Evolutionary conservation across 2,888 invertebrate genomes (phyloP), one percentile per base, ranked within the genome.

Genomic region (Prosopocoilus inquinatus): DNA sequence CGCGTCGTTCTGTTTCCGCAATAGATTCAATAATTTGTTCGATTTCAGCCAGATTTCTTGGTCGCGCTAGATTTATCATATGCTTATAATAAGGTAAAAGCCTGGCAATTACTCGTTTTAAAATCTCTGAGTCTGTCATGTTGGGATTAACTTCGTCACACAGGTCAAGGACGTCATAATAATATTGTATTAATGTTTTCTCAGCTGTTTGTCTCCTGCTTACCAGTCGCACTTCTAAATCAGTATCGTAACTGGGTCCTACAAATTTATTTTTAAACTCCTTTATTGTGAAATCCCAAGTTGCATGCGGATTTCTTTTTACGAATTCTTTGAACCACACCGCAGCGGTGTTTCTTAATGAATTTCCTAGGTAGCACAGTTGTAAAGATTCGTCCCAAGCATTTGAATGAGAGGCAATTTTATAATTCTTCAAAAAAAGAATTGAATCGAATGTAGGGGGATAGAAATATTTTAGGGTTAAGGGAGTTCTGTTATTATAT

Each of bases 201-300:
- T 43, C 13, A 3, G 43, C n/a, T 9, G n/a, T 13, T 13, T 43
- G 43, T 2, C 43, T 12, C 2, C 20, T 43, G 7, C 43, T 12
- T 12, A 43, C 4, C 3, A 43, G n/a, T 13, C 43, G 12, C 9
- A 11, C 15, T 16, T 43, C 9, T 2, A n/a, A 13, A n/a, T 43
- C 43, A 1, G 15, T 20, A 9, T 43, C 43, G 7, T 43, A 43
- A 11, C 20, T 43, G 15, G 43, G 43, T 5, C 43, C 43, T 3
- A 43, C n/a, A 12, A 43, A 43, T 43, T 43, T 43, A 12, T 9
- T 16, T 43, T 43, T 43, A 43, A 43, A 43, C 5, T n/a, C 43
- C 13, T 12, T 43, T n/a, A 43, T 2, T n/a, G 43, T 43, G 9
- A 16, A 20, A 16, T 9, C 11, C 43, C 43, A 43, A n/a, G 3